A percentile compares a stretch with the other conserved stretches of the same genome.
These are phyloP conservation scores for Oncorhynchus clarkii DNA, from an alignment of 2,113 vertebrate genomes.

Conservation along the genomic window DNA sequence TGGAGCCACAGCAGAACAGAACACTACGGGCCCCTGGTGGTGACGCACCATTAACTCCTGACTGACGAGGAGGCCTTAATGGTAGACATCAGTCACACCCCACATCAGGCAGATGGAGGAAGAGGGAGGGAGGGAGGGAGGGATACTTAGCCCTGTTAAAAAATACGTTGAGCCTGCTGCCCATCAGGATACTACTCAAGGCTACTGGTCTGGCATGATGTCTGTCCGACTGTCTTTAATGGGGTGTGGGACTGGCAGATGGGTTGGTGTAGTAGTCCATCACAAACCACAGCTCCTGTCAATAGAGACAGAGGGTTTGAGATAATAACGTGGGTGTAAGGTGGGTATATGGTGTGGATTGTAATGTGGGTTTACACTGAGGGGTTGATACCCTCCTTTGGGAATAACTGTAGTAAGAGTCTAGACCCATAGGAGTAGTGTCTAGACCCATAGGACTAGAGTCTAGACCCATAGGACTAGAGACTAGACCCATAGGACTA, in stretches of 20 bases:
- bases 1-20: background rate
- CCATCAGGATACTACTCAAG: background rate
- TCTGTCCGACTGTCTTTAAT: conserved; percentile 11
- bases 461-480: too few species aligned
- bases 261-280: background rate
- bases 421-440: too few species aligned
- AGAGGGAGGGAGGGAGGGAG: background rate
- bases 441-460: too few species aligned
- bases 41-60: conserved; percentile 66
- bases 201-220: background rate
- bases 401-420: too few species aligned
- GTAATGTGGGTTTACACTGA: too few species aligned
- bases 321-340: too few species aligned
- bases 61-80: conserved; percentile 54
- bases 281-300: too few species aligned
- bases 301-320: too few species aligned
- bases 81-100: conserved; percentile 16
- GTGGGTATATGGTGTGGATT: too few species aligned
- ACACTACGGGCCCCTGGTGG: conserved; percentile 17
- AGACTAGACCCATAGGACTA: too few species aligned
- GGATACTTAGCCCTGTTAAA: conserved; percentile 14
- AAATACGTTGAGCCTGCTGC: conserved; percentile 12
- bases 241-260: conserved; percentile 2
- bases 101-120: background rate
- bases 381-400: too few species aligned